These are phyloP conservation scores for Peromyscus attwateri DNA, from an alignment of 2,797 vertebrate genomes.

Conservation along the genomic window DNA sequence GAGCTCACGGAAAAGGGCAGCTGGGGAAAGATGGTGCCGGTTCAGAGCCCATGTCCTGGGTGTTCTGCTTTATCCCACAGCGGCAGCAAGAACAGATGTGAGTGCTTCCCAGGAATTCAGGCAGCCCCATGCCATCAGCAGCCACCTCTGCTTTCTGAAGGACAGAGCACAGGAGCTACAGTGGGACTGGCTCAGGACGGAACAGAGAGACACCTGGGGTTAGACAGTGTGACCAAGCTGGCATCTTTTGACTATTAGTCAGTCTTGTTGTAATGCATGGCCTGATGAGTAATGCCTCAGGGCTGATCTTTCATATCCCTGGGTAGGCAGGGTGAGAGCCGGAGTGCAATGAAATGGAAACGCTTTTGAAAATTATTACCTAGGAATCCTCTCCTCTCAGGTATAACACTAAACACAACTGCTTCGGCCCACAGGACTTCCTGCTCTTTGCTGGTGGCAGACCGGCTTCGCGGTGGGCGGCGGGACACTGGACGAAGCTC, in stretches of 20 bases:
- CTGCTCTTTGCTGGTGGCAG: neutral
- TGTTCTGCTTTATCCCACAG: neutral
- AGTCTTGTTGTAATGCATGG: neutral
- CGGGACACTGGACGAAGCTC: accelerated
- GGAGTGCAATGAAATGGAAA: neutral
- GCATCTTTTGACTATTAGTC: neutral
- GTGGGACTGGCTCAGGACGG: too few relatives aligned
- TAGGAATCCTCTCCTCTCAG: neutral
- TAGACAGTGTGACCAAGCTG: neutral
- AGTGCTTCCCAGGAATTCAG: neutral
- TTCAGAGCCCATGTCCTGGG: accelerated
- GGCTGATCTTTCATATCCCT: neutral
- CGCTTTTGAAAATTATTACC: neutral
- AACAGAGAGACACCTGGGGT: neutral
- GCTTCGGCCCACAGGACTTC: neutral
- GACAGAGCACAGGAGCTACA: accelerated
- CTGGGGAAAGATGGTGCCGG: accelerated
- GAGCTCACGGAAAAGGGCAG: neutral
- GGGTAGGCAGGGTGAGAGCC: neutral
- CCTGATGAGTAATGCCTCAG: neutral
- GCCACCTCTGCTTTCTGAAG: too few relatives aligned
- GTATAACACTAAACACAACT: neutral
- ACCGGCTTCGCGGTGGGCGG: accelerated
- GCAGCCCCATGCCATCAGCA: accelerated
- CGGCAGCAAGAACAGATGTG: too few relatives aligned